Base-by-base conservation (phyloP, 2,113 vertebrate species). In the Gila orcuttii region DNA sequence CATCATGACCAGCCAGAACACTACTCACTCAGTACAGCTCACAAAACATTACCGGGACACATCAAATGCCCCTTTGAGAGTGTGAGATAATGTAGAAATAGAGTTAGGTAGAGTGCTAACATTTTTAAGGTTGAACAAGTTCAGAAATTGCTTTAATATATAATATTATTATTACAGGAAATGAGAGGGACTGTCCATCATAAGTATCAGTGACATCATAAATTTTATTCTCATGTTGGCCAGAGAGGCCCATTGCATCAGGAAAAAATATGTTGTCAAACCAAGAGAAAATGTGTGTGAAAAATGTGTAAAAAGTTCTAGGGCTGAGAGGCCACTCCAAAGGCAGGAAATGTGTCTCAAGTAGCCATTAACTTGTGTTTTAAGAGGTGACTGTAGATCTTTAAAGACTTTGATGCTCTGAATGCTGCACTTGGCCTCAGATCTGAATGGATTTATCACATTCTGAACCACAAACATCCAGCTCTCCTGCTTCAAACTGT, bases 401-500 rank as follows among this genome's bases (percentile, higher is more conserved):
- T 73, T 78, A 73, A 76, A 36, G 33, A 62, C 74, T 71, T 86
- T 89, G 81, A 79, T 66, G 79, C 77, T 79, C 59, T 62, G 85
- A 81, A 84, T 84, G 28, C 69, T 52, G 28, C 83, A 62, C 33
- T 64, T 60, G 39, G 69, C 36, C 73, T 31, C 21, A 39, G 80
- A 28, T 59, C 60, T 66, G 28, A 84, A 87, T 62, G 84, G 31
- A 21, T 86, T 87, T 86, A 74, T 86, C 79, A 86, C 79, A 85
- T 87, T 79, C 19, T 81, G 66, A 76, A 78, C 36, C 60, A 60
- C 69, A 60, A 25, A 42, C 52, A 47, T 85, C 33, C 60, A 31
- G 57, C 57, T 36, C 47, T 33, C 23, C 47, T 31, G 31, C 19
- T 85, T 87, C 17, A 68, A 75, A 75, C 47, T 17, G 25, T 4